phyloP scores from a whole-genome alignment of 2,113 vertebrate genomes.

The Nycticryphes semicollaris region DNA sequence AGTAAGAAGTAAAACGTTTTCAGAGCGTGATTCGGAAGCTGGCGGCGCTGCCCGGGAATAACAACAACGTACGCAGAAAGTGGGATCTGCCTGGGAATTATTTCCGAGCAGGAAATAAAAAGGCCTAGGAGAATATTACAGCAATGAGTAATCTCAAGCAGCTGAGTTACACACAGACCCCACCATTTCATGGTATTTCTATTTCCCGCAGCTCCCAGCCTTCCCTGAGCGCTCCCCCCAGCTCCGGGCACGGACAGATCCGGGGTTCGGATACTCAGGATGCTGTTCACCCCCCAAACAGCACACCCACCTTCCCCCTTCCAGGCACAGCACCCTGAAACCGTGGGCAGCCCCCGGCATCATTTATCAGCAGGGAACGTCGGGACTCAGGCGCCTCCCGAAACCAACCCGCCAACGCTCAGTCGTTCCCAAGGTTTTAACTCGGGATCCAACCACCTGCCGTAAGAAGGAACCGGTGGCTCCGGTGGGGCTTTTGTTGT shows the following conservation, averaged over 20 bases:
- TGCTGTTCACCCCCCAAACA: neutral
- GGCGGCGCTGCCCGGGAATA: fast-evolving
- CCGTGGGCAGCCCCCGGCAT: neutral
- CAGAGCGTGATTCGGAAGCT: neutral
- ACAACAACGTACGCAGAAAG: neutral
- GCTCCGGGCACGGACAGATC: fast-evolving
- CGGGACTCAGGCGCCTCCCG: fast-evolving
- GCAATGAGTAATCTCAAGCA: neutral
- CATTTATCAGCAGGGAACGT: neutral
- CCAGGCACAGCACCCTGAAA: fast-evolving
- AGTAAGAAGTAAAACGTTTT: neutral
- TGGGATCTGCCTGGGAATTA: neutral
- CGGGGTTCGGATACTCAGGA: neutral
- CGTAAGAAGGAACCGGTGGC: neutral
- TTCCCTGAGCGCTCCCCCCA: neutral
- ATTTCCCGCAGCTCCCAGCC: neutral
- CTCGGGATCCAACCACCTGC: neutral
- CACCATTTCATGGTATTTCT: neutral
- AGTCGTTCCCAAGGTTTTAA: neutral
- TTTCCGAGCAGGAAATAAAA: neutral
- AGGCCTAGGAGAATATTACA: neutral
- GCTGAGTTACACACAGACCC: neutral
- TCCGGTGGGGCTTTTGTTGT: neutral
- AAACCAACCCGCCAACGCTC: neutral
- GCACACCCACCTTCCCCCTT: neutral